Evolutionary conservation across 2,797 vertebrate genomes (phyloP).

Genomic region (Anabacerthia variegaticeps): DNA sequence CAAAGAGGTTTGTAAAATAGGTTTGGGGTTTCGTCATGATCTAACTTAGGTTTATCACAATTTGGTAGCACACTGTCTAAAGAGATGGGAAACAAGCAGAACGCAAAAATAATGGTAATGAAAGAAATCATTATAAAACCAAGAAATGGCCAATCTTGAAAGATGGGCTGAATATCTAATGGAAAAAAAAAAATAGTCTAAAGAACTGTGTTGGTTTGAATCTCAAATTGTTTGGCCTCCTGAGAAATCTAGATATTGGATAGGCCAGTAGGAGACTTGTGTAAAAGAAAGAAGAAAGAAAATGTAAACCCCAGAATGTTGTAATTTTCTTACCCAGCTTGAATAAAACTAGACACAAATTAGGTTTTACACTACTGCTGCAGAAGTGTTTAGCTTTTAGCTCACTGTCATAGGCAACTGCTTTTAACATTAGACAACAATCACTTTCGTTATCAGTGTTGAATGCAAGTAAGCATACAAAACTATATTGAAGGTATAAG

Average conservation of each 20-base stretch:
- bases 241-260: background rate
- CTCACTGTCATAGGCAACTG: constrained; percentile 15
- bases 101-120: background rate
- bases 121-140: background rate
- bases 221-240: background rate
- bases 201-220: background rate
- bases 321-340: background rate
- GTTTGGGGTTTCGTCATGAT: background rate
- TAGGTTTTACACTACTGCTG: constrained; percentile 14
- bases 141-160: background rate
- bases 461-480: background rate
- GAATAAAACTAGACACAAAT: background rate
- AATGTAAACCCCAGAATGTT: background rate
- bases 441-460: constrained; percentile 1
- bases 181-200: background rate
- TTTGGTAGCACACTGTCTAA: background rate
- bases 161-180: background rate
- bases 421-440: constrained; percentile 37
- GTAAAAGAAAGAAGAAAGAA: background rate
- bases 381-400: constrained; percentile 40
- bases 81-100: background rate
- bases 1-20: background rate
- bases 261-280: background rate
- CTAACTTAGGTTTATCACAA: background rate
- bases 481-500: constrained; percentile 7